Evolutionary conservation across 2,797 vertebrate genomes (phyloP).

Genomic region (Pelochelys cantorii): DNA sequence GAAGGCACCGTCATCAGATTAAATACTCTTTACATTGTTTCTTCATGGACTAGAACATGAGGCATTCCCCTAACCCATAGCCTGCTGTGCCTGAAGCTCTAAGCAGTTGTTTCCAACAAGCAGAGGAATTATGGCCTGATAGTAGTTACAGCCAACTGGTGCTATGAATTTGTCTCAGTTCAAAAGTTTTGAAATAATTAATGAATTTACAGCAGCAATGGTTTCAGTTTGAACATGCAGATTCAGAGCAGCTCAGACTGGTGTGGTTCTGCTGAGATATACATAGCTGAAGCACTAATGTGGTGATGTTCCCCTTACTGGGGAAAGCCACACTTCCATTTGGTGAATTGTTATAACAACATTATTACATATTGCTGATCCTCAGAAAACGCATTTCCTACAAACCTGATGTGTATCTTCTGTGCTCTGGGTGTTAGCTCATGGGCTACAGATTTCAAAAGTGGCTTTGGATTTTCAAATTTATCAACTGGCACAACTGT

Average conservation of each 20-base stretch:
- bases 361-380: neutral
- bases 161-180: neutral
- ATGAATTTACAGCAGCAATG: neutral
- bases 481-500: conserved; percentile 12
- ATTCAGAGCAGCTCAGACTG: neutral
- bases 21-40: conserved; percentile 46
- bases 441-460: neutral
- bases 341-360: neutral
- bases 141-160: conserved; percentile 26
- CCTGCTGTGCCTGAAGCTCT: conserved; percentile 68
- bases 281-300: neutral
- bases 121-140: conserved; percentile 58
- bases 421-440: rapidly evolving
- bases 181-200: neutral
- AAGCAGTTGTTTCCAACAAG: conserved; percentile 63
- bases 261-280: neutral
- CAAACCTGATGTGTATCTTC: neutral
- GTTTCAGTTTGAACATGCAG: neutral
- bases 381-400: neutral
- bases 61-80: conserved; percentile 47
- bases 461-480: neutral
- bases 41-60: conserved; percentile 41
- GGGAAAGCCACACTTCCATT: neutral
- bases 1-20: conserved; percentile 37
- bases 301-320: neutral